A percentile compares a stretch with the other conserved stretches of the same genome.
Conservation (phyloP, 2,888 invertebrate genomes). For the Patella ulyssiponensis region DNA sequence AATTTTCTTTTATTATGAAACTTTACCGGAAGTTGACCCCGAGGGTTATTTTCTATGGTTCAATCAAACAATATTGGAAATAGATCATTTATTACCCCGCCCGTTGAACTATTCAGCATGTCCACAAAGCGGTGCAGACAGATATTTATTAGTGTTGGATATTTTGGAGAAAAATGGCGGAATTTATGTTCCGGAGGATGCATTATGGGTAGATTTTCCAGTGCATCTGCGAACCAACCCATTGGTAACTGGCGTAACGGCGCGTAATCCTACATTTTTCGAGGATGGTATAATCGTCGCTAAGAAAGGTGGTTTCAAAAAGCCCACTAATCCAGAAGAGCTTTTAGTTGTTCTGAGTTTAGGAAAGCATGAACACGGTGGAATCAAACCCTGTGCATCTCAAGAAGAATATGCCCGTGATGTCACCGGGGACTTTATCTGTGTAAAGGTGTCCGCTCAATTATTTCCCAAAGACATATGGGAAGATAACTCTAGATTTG, state of each 20-base stretch:
- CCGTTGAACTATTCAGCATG: conserved; percentile 36
- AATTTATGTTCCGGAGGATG: conserved; percentile 43
- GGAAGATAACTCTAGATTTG: conserved; percentile 33
- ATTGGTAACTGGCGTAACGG: conserved; percentile 39
- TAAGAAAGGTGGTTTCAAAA: conserved; percentile 36
- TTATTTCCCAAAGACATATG: conserved; percentile 40
- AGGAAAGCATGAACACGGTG: conserved; percentile 32
- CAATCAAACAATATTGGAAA: conserved; percentile 34
- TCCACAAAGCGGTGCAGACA: conserved; percentile 32
- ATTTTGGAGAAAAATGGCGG: conserved; percentile 41
- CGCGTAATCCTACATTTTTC: conserved; percentile 33
- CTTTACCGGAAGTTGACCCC: conserved; percentile 31
- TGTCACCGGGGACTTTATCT: conserved; percentile 37
- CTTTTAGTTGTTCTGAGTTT: conserved; percentile 30
- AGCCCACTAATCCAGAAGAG: conserved; percentile 29
- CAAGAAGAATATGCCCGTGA: conserved; percentile 33
- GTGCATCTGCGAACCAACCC: conserved; percentile 38
- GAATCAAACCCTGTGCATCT: conserved; percentile 38
- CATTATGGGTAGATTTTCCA: conserved; percentile 43
- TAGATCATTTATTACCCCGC: conserved; percentile 37
- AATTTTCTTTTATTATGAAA: conserved; percentile 41
- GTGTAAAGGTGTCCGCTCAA: conserved; percentile 33
- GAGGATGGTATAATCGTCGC: conserved; percentile 41
- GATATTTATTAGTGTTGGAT: conserved; percentile 38
- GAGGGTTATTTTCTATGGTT: conserved; percentile 43